These are phyloP conservation scores for Copsychus sechellarum DNA, from an alignment of 2,113 vertebrate genomes.

Conservation along the genomic window DNA sequence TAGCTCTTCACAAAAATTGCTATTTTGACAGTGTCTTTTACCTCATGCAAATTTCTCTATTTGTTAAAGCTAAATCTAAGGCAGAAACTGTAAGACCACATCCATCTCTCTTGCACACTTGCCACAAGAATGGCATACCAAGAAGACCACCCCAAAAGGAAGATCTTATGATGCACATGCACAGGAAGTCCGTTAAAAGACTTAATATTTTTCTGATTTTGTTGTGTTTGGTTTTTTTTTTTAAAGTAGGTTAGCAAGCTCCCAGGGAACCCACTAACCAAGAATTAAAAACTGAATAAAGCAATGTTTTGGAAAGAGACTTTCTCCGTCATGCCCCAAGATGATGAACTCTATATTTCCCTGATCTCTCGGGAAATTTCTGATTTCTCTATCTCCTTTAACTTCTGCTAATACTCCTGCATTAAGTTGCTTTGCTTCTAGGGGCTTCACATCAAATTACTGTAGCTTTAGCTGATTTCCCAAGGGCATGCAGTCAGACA, in stretches of 20 bases:
- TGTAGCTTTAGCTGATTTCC: constrained; percentile 20
- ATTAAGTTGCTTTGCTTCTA: constrained; percentile 8
- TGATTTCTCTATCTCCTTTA: background rate
- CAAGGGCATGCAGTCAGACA: background rate
- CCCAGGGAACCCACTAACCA: constrained; percentile 43
- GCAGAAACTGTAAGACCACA: background rate
- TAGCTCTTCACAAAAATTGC: background rate
- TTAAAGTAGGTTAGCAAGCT: constrained; percentile 46
- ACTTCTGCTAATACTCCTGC: background rate
- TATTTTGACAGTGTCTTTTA: background rate
- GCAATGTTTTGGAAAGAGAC: constrained; percentile 23
- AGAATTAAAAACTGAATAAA: constrained; percentile 32
- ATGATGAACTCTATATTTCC: background rate
- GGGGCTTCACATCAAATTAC: background rate
- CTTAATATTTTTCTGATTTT: background rate
- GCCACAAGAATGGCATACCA: background rate
- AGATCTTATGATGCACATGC: background rate
- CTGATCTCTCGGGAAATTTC: background rate
- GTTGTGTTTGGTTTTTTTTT: background rate
- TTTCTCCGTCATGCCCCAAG: background rate
- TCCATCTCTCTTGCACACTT: background rate
- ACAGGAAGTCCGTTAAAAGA: constrained; percentile 32
- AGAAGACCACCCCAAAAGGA: background rate
- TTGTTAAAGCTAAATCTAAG: background rate
- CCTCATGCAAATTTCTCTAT: background rate